Base-by-base conservation (phyloP, 2,113 vertebrate genomes). In the Orcinus orca region DNA sequence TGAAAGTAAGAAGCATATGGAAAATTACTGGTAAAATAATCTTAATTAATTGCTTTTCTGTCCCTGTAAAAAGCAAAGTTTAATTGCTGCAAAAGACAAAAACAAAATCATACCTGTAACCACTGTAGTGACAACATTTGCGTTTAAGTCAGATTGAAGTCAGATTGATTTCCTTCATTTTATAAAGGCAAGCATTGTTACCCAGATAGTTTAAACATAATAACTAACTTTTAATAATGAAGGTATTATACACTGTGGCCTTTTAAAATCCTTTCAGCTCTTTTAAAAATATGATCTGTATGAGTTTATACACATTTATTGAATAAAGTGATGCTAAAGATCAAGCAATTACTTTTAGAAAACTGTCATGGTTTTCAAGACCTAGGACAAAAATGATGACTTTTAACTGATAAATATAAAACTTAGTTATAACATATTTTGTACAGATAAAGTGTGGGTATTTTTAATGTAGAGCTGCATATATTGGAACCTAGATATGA, bases 1-100 rank as follows among this genome's bases (percentile, higher is more conserved):
- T 90, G 3, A 62, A 97, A 71, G 6, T 38, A 95, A 67, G 17
- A 95, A 80, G 2, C 1, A 17, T 50, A 96, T 74, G 26, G 11
- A 97, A 97, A 97, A 91, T 63, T 8, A 88, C 25, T 36, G 29
- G 0, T 3, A 83, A 89, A 92, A 47, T 63, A 5, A 93, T 71
- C 20, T 62, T 77, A 95, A 80, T 92, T 84, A 88, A 76, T 93
- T 79, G 6, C 1, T 63, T 2, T 1, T 5, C 2, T 95, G 2
- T 26, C 26, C 1, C 92, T 96, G 2, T 63, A 91, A 94, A 96
- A 68, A 71, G 11, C 13, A 79, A 93, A 10, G 1, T 7, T 55
- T 55, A 53, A 23, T 26, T 44, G 12, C 20, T 3, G 41, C 0
- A 90, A 67, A 93, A 82, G 12, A 79, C 3, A 2, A 20, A 65